phyloP scores from a whole-genome alignment of 2,797 vertebrate species.

The Gastrophryne carolinensis region DNA sequence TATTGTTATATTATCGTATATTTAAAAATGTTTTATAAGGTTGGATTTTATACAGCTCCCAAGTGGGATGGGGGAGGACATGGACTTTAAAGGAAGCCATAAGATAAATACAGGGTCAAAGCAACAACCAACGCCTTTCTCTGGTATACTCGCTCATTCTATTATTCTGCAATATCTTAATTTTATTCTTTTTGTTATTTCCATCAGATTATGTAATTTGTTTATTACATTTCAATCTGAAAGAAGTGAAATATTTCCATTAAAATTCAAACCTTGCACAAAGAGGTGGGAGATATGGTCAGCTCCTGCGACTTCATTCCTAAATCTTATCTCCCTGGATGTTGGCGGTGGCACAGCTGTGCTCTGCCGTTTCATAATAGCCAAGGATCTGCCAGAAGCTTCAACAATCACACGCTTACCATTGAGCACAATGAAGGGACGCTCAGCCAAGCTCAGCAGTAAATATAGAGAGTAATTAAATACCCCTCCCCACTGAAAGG shows the following conservation, averaged over 20 bases:
- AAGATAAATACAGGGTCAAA: too few species aligned
- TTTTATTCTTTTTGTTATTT: neutral
- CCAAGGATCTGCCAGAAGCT: slow-evolving; percentile 8
- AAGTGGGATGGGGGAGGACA: too few species aligned
- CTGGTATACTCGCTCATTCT: neutral
- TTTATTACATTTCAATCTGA: neutral
- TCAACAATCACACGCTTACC: slow-evolving; percentile 26
- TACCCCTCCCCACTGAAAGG: slow-evolving; percentile 15
- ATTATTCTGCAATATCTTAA: neutral
- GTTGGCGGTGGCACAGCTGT: slow-evolving; percentile 38
- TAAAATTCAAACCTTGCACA: slow-evolving; percentile 17
- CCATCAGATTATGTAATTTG: neutral
- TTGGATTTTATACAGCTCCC: too few species aligned
- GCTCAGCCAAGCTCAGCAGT: slow-evolving; percentile 18
- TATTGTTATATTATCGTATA: too few species aligned
- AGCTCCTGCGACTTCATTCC: slow-evolving; percentile 19
- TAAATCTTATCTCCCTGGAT: slow-evolving; percentile 30
- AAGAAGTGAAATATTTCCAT: slow-evolving; percentile 22
- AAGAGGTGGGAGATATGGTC: slow-evolving; percentile 23
- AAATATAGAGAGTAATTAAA: slow-evolving; percentile 42
- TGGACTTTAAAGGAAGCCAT: too few species aligned
- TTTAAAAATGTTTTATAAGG: too few species aligned
- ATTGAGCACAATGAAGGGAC: slow-evolving; percentile 25
- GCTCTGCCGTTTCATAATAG: slow-evolving; percentile 30
- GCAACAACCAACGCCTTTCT: neutral